A percentile compares a stretch with the other conserved stretches of the same genome.
Conservation (phyloP, 2,888 invertebrate species). For the Xanthia togata region DNA sequence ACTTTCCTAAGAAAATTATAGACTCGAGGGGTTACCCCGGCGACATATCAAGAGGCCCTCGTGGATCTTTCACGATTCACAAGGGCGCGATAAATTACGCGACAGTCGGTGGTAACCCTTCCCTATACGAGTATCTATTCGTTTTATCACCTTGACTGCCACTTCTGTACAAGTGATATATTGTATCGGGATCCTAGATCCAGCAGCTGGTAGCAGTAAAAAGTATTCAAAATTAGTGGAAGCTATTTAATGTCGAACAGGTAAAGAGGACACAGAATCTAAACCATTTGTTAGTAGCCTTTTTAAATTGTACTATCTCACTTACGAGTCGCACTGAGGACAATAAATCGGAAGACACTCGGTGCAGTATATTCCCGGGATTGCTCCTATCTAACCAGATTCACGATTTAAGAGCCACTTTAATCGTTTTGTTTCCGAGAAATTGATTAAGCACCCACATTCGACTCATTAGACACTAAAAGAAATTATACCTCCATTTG, state of each 20-base stretch:
- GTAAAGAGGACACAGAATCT: conserved; percentile 62
- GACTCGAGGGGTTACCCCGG: conserved; percentile 82
- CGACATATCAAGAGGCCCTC: conserved; percentile 84
- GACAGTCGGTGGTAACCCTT: conserved; percentile 81
- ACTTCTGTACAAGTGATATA: conserved; percentile 57
- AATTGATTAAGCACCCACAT: conserved; percentile 80
- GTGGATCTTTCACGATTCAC: conserved; percentile 79
- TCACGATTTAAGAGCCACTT: conserved; percentile 83
- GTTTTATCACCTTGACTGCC: conserved; percentile 75
- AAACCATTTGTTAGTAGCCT: conserved; percentile 72
- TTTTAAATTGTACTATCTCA: conserved; percentile 74
- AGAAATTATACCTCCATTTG: conserved; percentile 68
- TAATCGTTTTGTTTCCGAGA: conserved; percentile 81
- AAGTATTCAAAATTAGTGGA: conserved; percentile 46
- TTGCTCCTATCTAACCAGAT: conserved; percentile 85
- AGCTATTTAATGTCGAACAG: conserved; percentile 44
- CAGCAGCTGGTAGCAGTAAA: conserved; percentile 10
- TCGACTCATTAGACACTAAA: conserved; percentile 70
- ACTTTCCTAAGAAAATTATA: conserved; percentile 80
- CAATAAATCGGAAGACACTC: conserved; percentile 81
- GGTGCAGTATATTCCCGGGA: conserved; percentile 82
- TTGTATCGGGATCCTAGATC: conserved; percentile 34
- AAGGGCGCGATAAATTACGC: conserved; percentile 82
- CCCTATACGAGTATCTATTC: conserved; percentile 71
- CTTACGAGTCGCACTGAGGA: conserved; percentile 69